Evolutionary conservation across 1,140 invertebrate species (phyloP), one percentile per base, ranked within the genome.

Genomic region (Pseudoatta argentina): DNA sequence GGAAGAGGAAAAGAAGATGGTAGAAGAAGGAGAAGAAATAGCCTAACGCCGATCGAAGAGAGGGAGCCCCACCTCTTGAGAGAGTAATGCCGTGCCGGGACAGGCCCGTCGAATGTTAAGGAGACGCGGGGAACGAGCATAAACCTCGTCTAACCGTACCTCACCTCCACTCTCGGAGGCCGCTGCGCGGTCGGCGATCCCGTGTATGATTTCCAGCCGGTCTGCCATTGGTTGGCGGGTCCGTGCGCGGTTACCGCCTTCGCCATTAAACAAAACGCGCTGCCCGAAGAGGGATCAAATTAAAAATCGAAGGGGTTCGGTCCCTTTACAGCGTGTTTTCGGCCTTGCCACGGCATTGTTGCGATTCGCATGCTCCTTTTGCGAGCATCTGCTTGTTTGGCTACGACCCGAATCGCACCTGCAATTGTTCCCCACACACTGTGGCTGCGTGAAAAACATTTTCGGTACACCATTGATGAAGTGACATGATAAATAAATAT

Each of bases 21-120:
- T 86, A 51, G 87, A 83, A 73, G 86, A 83, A 77, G 85, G 82
- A 87, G 88, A 91, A 91, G 88, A 91, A 91, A 91, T 90, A 77
- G 39, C 90, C 87, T 88, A 86, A 91, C 89, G 73, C 73, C 91
- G 89, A 92, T 91, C 88, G 89, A 93, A 93, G 91, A 93, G 91
- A 88, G 91, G 86, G 91, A 93, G 91, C 91, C 90, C 90, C 92
- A 91, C 92, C 90, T 91, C 92, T 92, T 81, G 79, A 73, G 63
- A 91, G 88, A 88, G 59, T 87, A 86, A 89, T 90, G 91, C 88
- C 90, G 87, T 87, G 90, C 86, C 90, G 89, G 91, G 93, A 94
- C 93, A 93, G 93, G 93, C 93, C 91, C 92, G 93, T 93, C 93
- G 93, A 94, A 93, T 93, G 93, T 93, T 93, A 94, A 93, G 92